Evolutionary conservation across 2,888 invertebrate species (phyloP), one percentile per base, ranked within the genome.

Genomic region (Drosophila ustulata): DNA sequence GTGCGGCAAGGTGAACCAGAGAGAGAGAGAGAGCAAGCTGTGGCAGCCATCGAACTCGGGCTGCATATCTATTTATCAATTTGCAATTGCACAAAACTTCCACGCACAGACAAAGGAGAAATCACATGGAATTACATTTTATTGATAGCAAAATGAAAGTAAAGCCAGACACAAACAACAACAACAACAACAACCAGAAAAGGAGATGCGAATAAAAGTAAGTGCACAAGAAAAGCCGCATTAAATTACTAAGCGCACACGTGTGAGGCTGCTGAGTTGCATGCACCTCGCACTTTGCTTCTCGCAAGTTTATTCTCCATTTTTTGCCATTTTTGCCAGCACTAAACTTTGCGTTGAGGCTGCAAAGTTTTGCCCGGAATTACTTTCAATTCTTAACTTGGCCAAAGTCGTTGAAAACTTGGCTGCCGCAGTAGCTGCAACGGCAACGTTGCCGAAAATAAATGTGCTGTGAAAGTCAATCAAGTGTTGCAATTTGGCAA

Each of bases 391-490:
- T 85, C 65, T 70, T 88, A 82, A 83, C 76, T 83, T 89, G 80
- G 87, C 80, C 83, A 80, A 47, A 76, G 83, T 64, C 82, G 72
- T 65, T 65, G 66, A 52, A 59, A 64, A 63, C 25, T 63, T 63
- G 65, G 59, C 71, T 52, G 66, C 66, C 34, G 64, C 67, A 23
- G 63, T 65, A 11, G 11, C 9, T 37, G 47, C 52, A 41, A 49
- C 58, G 66, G 59, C 71, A 52, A 53, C 68, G 34, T 18, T 26
- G 61, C 66, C 65, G 55, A 73, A 78, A 83, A 88, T 83, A 83
- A 83, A 83, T 83, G 83, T 80, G 83, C 88, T 88, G 88, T 80
- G 83, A 83, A 83, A 83, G 87, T 83, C 83, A 83, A 83, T 83
- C 88, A 88, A 83, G 83, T 86, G 83, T 86, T 82, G 86, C 89